phyloP scores from a whole-genome alignment of 2,113 vertebrate genomes.

The Peromyscus leucopus region DNA sequence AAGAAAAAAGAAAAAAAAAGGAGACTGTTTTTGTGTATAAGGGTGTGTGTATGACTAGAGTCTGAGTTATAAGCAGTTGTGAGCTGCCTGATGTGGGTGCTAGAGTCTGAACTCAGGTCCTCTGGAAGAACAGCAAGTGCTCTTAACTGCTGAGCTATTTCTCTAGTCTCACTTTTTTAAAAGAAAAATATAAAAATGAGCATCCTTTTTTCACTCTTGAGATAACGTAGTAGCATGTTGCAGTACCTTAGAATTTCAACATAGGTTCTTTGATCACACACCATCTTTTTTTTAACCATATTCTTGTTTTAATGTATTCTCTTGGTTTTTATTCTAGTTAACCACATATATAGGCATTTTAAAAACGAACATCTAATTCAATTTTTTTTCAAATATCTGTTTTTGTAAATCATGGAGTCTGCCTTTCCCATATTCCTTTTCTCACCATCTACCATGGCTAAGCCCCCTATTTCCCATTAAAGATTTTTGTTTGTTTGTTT shows the following conservation, averaged over 20 bases:
- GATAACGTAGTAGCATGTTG: not conserved
- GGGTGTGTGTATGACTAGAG: not conserved
- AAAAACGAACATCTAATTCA: not conserved
- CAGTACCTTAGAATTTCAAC: not conserved
- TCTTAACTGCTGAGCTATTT: not conserved
- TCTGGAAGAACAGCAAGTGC: not conserved
- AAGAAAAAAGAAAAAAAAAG: too few species aligned
- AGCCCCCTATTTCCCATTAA: not conserved
- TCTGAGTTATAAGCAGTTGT: not conserved
- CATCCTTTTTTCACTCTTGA: not conserved
- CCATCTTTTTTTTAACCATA: not conserved
- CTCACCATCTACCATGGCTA: not conserved
- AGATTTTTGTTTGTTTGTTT: not conserved
- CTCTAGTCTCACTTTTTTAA: not conserved
- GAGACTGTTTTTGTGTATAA: not conserved
- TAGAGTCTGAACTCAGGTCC: not conserved
- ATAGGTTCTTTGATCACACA: not conserved
- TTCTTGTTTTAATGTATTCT: not conserved
- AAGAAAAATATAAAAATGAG: constrained; percentile 18
- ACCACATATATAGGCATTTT: not conserved
- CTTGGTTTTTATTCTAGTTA: not conserved
- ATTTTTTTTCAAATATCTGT: constrained; percentile 42
- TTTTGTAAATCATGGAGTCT: not conserved
- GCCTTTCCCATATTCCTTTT: constrained; percentile 10
- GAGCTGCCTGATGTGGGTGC: not conserved